A percentile compares a stretch with the other conserved stretches of the same genome.
Evolutionary conservation across 2,113 vertebrate species (phyloP).

Genomic region (Phylloscopus trochiloides): DNA sequence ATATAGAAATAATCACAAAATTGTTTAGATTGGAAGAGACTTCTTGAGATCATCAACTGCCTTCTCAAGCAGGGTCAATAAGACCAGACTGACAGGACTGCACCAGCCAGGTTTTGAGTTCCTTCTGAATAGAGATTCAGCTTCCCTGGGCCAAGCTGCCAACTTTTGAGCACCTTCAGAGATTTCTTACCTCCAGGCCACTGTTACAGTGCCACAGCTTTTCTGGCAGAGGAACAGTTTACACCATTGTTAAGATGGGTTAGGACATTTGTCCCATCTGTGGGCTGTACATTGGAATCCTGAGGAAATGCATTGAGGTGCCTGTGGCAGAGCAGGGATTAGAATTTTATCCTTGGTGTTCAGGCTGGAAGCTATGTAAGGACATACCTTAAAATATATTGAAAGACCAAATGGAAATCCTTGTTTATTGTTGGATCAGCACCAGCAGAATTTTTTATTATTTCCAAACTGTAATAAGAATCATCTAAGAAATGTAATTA

Average conservation of each 20-base stretch:
- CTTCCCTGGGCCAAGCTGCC: neutral
- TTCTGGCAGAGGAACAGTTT: neutral
- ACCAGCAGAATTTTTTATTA: neutral
- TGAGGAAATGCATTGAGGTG: neutral
- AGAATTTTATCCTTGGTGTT: neutral
- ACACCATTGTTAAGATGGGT: neutral
- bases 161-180: neutral
- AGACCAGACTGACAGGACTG: neutral
- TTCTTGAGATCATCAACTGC: neutral
- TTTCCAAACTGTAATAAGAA: neutral
- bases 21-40: neutral
- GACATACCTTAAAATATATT: neutral
- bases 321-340: neutral
- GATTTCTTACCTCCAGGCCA: neutral
- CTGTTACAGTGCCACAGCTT: neutral
- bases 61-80: neutral
- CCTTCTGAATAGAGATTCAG: neutral
- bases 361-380: neutral
- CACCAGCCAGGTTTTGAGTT: neutral
- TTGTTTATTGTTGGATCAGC: neutral
- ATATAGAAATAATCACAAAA: neutral
- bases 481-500: neutral
- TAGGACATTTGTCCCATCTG: neutral
- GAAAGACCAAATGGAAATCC: neutral
- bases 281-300: neutral